Percentiles rank a stretch among this genome's conserved stretches.
These are phyloP conservation scores for Chironex yamaguchii DNA, from an alignment of 30 jellyfish, hydroid and myxozoan genomes.

Conservation along the genomic window DNA sequence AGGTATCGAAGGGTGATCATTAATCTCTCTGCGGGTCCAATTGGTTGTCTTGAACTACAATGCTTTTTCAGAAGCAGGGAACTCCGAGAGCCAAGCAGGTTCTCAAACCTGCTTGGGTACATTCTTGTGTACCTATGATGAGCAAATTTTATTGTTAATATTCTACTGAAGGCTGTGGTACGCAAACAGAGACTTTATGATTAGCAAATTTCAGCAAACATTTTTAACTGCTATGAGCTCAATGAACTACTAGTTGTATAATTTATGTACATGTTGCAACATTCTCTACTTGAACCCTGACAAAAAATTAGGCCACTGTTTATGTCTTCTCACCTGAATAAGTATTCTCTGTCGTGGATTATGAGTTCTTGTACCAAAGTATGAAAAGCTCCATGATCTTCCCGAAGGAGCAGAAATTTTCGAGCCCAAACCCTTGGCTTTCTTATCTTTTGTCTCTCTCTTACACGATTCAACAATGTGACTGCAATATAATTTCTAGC, in stretches of 20 bases:
- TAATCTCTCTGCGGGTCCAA: constrained; percentile 45
- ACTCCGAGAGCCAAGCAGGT: constrained; percentile 14
- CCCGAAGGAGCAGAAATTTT: constrained; percentile 21
- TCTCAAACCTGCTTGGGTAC: too few relatives aligned
- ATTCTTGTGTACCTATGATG: too few relatives aligned
- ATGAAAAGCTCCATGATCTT: constrained; percentile 23
- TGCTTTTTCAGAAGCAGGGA: constrained; percentile 16
- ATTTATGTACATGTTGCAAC: too few relatives aligned
- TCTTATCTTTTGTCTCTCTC: constrained; percentile 33
- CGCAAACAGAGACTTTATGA: background rate
- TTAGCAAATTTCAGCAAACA: constrained; percentile 18
- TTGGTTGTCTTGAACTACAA: constrained; percentile 10
- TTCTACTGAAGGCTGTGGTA: too few relatives aligned
- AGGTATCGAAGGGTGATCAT: constrained; percentile 42
- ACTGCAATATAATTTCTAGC: constrained; percentile 9
- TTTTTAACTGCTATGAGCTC: constrained; percentile 2
- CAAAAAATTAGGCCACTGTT: constrained; percentile 2
- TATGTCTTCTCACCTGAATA: constrained; percentile 30
- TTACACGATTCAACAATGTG: background rate
- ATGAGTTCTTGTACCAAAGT: constrained; percentile 49
- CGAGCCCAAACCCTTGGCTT: constrained; percentile 37
- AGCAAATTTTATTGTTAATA: too few relatives aligned
- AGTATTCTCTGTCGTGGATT: constrained; percentile 42
- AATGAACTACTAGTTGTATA: constrained; percentile 12
- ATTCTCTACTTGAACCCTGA: background rate